A percentile compares a stretch with the other conserved stretches of the same genome.
These are phyloP conservation scores for Ictalurus punctatus DNA, from an alignment of 2,113 vertebrate genomes.

Conservation along the genomic window DNA sequence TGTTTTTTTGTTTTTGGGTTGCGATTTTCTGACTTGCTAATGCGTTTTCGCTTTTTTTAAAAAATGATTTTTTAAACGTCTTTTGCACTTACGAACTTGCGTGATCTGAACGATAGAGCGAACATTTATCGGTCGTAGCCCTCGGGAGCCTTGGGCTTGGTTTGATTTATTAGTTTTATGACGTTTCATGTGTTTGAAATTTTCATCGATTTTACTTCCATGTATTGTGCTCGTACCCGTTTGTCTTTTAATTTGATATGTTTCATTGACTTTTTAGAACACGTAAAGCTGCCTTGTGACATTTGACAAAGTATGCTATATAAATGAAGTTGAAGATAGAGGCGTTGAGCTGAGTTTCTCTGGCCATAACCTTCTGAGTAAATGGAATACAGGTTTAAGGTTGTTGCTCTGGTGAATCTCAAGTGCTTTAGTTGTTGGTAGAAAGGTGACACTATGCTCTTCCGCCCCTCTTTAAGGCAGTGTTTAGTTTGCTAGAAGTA, in stretches of 20 bases:
- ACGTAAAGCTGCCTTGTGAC: neutral
- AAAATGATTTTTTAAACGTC: too few relatives aligned
- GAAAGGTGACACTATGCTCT: neutral
- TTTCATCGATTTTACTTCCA: neutral
- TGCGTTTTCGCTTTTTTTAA: neutral
- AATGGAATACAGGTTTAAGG: slow-evolving; percentile 14
- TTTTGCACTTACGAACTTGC: neutral
- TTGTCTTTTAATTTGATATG: neutral
- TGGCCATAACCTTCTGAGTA: neutral
- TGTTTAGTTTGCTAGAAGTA: neutral
- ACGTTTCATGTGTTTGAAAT: neutral
- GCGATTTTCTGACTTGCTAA: neutral
- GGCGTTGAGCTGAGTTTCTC: neutral
- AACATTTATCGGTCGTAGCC: neutral
- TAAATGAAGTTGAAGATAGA: neutral
- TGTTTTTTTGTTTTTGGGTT: neutral
- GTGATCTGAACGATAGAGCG: neutral
- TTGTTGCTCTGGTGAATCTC: neutral
- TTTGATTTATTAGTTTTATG: neutral
- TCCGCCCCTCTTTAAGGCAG: neutral
- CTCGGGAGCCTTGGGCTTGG: neutral
- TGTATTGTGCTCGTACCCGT: neutral
- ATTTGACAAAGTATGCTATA: neutral
- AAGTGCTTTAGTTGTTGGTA: slow-evolving; percentile 21
- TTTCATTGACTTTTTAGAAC: neutral